Evolutionary conservation across 2,797 vertebrate genomes (phyloP).

Genomic region (Rhinella marina): DNA sequence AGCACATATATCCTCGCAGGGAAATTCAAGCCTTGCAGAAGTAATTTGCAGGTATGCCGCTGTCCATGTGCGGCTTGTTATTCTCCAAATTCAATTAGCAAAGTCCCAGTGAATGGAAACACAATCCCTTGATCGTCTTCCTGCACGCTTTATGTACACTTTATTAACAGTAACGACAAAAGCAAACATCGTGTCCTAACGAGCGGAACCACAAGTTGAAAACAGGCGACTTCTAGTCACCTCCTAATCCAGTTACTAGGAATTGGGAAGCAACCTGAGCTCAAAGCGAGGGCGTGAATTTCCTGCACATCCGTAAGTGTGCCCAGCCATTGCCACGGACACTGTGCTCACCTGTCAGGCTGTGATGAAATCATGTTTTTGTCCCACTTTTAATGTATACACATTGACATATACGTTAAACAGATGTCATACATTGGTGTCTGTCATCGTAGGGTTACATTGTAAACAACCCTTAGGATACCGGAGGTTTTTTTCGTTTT

Average conservation of each 20-base stretch:
- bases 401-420: too few species aligned
- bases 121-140: not conserved
- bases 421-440: too few species aligned
- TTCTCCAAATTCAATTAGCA: slow-evolving; percentile 62
- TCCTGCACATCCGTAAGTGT: slow-evolving; percentile 19
- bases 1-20: not conserved
- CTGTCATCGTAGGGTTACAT: too few species aligned
- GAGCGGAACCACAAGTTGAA: slow-evolving; percentile 69
- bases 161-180: slow-evolving; percentile 36
- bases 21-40: slow-evolving; percentile 17
- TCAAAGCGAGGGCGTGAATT: slow-evolving; percentile 32
- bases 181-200: slow-evolving; percentile 51
- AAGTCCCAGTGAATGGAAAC: slow-evolving; percentile 15
- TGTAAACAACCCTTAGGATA: too few species aligned
- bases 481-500: too few species aligned
- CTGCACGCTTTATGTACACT: not conserved
- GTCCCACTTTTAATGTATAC: not conserved
- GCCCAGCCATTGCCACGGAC: not conserved
- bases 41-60: slow-evolving; percentile 45
- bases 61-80: slow-evolving; percentile 35
- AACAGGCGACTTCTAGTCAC: slow-evolving; percentile 71
- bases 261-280: not conserved
- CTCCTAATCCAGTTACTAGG: slow-evolving; percentile 80
- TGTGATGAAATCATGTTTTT: not conserved
- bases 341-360: not conserved